These are phyloP conservation scores for Radopholus similis DNA, from an alignment of 1,140 invertebrate species.

Conservation along the genomic window DNA sequence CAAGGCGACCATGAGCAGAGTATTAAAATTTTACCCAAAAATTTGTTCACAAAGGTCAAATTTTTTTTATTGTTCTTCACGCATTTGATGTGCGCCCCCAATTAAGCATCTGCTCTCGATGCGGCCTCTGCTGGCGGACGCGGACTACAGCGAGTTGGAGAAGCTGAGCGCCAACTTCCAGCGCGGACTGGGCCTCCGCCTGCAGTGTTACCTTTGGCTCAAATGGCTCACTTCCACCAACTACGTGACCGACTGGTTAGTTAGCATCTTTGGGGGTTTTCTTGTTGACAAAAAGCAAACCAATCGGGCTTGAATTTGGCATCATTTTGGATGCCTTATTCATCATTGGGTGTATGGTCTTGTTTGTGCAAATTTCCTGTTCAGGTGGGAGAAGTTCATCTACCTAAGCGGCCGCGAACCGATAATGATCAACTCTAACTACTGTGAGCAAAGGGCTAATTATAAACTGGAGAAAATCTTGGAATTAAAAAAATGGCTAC, in stretches of 20 bases:
- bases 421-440: constrained; percentile 96
- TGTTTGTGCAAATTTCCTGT: no score
- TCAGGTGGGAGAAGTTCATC: constrained; percentile 99
- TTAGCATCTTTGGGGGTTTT: no score
- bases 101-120: constrained; percentile 78
- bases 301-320: no score
- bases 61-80: constrained; percentile 8
- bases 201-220: constrained; percentile 85
- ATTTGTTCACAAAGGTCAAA: not conserved
- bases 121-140: constrained; percentile 74
- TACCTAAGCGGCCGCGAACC: constrained; percentile 87
- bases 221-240: constrained; percentile 76
- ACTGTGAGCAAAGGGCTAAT: no score
- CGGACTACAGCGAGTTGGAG: constrained; percentile 79
- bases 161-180: constrained; percentile 81
- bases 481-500: no score
- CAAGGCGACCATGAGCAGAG: constrained; percentile 79
- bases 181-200: constrained; percentile 79
- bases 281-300: no score
- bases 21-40: constrained; percentile 66
- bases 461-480: no score
- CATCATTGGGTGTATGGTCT: no score
- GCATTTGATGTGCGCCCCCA: no score
- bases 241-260: constrained; percentile 82
- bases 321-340: no score